These are phyloP conservation scores for Montipora foliosa DNA, from an alignment of 64 coral and sea anemone genomes.

Conservation along the genomic window DNA sequence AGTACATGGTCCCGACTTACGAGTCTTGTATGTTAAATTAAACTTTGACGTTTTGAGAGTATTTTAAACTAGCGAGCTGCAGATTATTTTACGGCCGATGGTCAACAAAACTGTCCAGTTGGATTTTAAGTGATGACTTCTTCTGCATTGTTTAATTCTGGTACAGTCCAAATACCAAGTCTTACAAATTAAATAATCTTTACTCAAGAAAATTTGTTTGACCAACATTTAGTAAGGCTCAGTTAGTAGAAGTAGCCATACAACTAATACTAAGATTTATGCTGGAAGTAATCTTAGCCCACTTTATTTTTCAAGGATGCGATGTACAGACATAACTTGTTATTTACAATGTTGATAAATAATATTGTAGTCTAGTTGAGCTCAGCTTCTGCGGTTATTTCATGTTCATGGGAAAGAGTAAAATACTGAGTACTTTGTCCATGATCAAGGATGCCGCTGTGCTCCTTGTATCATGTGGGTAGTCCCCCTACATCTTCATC, in stretches of 20 bases:
- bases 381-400: neutral
- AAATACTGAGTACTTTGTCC: too few relatives aligned
- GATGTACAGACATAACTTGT: constrained; percentile 2
- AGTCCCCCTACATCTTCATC: too few relatives aligned
- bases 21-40: constrained; percentile 98
- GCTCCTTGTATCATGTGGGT: too few relatives aligned
- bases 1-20: constrained; percentile 99
- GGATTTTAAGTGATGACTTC: neutral
- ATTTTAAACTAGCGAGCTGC: neutral
- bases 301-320: constrained; percentile 10
- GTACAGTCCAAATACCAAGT: neutral
- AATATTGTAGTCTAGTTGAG: constrained; percentile 7
- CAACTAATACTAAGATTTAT: neutral
- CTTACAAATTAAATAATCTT: neutral
- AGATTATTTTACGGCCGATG: neutral
- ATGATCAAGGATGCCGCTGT: too few relatives aligned
- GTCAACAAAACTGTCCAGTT: neutral
- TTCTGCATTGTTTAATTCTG: neutral
- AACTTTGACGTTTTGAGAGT: constrained; percentile 26
- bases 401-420: neutral
- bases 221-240: neutral
- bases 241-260: neutral
- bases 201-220: neutral
- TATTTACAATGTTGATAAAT: neutral
- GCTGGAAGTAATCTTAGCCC: neutral